Conservation (phyloP, 2,888 invertebrate genomes). For the Rhorus exstirpatorius region DNA sequence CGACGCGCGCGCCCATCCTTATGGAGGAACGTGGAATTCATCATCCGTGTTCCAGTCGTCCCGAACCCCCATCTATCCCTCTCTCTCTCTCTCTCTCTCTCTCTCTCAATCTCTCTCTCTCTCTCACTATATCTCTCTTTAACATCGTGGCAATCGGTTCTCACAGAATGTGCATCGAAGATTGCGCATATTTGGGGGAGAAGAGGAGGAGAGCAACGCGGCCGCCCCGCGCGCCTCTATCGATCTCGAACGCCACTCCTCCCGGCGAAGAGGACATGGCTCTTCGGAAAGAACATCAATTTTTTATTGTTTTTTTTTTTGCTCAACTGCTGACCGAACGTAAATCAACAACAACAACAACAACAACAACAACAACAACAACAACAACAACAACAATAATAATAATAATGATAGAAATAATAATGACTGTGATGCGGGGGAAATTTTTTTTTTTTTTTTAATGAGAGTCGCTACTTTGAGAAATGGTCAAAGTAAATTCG, state of each 20-base stretch:
- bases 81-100: too few relatives aligned
- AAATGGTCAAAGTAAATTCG: constrained; percentile 18
- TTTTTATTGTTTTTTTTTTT: constrained; percentile 69
- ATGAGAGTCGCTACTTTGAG: constrained; percentile 18
- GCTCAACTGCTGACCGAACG: constrained; percentile 78
- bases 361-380: constrained; percentile 47
- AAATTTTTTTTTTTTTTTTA: too few relatives aligned
- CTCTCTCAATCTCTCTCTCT: constrained; percentile 63
- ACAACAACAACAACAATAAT: constrained; percentile 44
- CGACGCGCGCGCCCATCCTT: too few relatives aligned
- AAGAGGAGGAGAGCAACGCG: constrained; percentile 78
- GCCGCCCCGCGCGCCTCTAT: constrained; percentile 78
- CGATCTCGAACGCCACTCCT: constrained; percentile 85
- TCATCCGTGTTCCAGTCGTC: too few relatives aligned
- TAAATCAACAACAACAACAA: constrained; percentile 73
- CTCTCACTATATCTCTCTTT: too few relatives aligned
- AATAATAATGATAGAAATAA: constrained; percentile 6
- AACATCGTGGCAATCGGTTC: constrained; percentile 62
- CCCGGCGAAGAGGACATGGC: constrained; percentile 86
- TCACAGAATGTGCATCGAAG: constrained; percentile 66
- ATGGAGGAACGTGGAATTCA: too few relatives aligned
- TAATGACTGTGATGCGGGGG: too few relatives aligned
- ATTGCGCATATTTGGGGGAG: constrained; percentile 79
- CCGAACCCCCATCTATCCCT: too few relatives aligned
- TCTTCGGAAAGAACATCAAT: constrained; percentile 87